phyloP scores from a whole-genome alignment of 2,113 vertebrate species.

The Nanorana parkeri region DNA sequence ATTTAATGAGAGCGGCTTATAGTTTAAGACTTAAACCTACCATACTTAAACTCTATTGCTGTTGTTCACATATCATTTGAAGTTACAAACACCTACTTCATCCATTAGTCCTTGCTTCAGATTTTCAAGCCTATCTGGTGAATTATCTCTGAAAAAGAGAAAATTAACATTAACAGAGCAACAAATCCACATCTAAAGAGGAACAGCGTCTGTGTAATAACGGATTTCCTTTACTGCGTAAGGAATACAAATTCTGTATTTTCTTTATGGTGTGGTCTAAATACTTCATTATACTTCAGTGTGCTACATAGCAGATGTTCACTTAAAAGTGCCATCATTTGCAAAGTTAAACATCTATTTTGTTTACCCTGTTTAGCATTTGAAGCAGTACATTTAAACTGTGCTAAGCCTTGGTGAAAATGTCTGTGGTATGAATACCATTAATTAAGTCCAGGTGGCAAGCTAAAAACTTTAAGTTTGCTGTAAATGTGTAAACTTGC shows the following conservation, averaged over 20 bases:
- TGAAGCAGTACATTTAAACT: slow-evolving; percentile 26
- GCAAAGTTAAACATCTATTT: slow-evolving; percentile 7
- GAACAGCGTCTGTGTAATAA: slow-evolving; percentile 9
- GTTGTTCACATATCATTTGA: neutral
- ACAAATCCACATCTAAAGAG: slow-evolving; percentile 3
- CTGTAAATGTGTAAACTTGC: neutral
- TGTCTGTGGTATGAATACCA: slow-evolving; percentile 4
- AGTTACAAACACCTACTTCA: neutral
- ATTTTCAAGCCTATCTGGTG: neutral
- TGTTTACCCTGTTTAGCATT: slow-evolving; percentile 13
- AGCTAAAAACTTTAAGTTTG: neutral
- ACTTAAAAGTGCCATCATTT: slow-evolving; percentile 10
- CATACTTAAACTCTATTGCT: too few species aligned
- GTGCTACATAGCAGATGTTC: slow-evolving; percentile 29
- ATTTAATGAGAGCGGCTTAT: too few species aligned
- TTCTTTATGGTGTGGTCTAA: slow-evolving; percentile 6
- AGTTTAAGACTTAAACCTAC: too few species aligned
- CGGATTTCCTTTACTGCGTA: slow-evolving; percentile 11
- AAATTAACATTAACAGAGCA: slow-evolving; percentile 19
- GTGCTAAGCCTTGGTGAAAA: neutral
- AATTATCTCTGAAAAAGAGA: neutral
- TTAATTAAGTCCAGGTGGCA: slow-evolving; percentile 26
- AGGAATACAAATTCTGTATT: slow-evolving; percentile 22
- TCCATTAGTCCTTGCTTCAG: too few species aligned
- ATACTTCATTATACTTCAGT: slow-evolving; percentile 11